Base-by-base conservation (phyloP, 2,888 invertebrate species). In the Conchocele bisecta region DNA sequence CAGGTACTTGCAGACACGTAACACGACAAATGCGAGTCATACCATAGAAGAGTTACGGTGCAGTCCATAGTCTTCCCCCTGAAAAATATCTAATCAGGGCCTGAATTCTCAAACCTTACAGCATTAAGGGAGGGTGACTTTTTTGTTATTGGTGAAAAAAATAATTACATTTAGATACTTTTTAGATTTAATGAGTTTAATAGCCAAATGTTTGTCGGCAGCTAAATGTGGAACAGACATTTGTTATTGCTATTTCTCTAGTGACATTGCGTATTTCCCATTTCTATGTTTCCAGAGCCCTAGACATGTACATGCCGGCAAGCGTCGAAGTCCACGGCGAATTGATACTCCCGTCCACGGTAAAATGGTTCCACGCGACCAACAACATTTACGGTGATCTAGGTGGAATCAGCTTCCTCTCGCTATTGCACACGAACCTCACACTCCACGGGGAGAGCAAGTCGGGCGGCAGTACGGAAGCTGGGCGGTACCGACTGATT, bases 291-390 rank as follows among this genome's bases (percentile, higher is more conserved):
- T 60, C 20, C 41, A 76, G 76, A 13, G 51, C 65, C 13, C 51
- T 72, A 5, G 67, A 71, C 29, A 65, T 77, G 59, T 83, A 83
- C 41, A 60, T 85, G 51, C 83, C 83, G 33, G 68, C 79, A 20
- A 42, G 74, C 65, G 68, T 78, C n/a, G 42, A 69, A 15, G 72
- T 83, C 9, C 82, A 82, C 44, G 82, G 80, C 20, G 9, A 53
- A 2, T 51, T 84, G 15, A 54, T 58, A 17, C 39, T 83, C 29
- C 83, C 82, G 1, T 58, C 76, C 5, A 63, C 56, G 7, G 69
- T 77, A 17, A 82, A 79, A 44, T 70, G 75, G 58, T 76, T 61
- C 66, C 71, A 78, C 35, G 60, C 81, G 2, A 57, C 58, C 15
- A 82, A 72, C 50, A 59, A 63, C 48, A 35, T 86, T 7, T 53